A percentile compares a stretch with the other conserved stretches of the same genome.
These are phyloP conservation scores for Avahi laniger DNA, from an alignment of 2,797 vertebrate species.

Conservation along the genomic window DNA sequence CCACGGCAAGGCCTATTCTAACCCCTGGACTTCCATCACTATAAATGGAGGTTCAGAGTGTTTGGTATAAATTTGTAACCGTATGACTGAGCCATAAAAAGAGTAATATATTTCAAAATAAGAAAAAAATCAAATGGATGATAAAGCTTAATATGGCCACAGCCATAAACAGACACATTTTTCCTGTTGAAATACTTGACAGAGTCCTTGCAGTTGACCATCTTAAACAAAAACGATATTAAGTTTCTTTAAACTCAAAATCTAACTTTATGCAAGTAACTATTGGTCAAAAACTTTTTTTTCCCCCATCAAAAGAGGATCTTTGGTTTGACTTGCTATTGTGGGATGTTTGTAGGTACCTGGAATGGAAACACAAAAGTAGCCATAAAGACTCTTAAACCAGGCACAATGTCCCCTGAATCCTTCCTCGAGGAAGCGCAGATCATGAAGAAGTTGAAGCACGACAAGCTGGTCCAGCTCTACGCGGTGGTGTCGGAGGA, in stretches of 20 bases:
- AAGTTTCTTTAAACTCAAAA: conserved; percentile 38
- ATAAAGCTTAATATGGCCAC: not conserved
- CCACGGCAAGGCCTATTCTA: not conserved
- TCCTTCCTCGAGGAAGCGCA: conserved; percentile 98
- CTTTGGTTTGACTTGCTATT: conserved; percentile 72
- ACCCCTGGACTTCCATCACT: not conserved
- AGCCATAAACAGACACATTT: not conserved
- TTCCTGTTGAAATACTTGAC: conserved; percentile 60
- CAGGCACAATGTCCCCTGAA: conserved; percentile 98
- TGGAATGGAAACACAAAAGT: conserved; percentile 99
- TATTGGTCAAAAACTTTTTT: not conserved
- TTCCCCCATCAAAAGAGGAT: not conserved
- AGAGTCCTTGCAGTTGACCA: conserved; percentile 60
- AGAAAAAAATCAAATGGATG: not conserved
- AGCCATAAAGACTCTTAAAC: conserved; percentile 98
- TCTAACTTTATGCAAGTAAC: conserved; percentile 14
- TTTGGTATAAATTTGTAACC: conserved; percentile 24
- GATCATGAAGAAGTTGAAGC: conserved; percentile 99
- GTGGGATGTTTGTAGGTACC: conserved; percentile 88
- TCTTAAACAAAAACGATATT: not conserved
- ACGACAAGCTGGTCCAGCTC: conserved; percentile 97
- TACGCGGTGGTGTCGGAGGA: conserved; percentile 98
- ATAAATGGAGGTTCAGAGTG: not conserved
- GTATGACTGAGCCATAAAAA: not conserved
- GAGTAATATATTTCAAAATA: not conserved